A percentile compares a stretch with the other conserved stretches of the same genome.
phyloP scores from a whole-genome alignment of 2,797 vertebrate species.

The Characodon lateralis region DNA sequence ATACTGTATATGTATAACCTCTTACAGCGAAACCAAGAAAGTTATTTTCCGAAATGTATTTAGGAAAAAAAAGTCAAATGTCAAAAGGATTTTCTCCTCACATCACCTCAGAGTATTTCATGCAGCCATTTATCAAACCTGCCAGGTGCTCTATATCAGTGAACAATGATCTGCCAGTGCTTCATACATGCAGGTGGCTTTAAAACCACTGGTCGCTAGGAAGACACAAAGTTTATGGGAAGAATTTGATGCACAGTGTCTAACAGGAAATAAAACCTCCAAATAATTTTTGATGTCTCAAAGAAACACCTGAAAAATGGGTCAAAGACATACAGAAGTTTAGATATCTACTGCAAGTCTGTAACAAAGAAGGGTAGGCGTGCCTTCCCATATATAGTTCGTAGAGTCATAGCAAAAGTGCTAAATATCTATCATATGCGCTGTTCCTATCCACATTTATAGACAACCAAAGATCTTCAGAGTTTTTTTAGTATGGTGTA shows the following conservation, averaged over 20 bases:
- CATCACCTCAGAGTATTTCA: conserved; percentile 58
- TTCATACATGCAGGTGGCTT: conserved; percentile 46
- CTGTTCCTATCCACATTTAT: not conserved
- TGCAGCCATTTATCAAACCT: conserved; percentile 59
- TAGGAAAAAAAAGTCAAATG: conserved; percentile 44
- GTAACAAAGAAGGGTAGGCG: conserved; percentile 16
- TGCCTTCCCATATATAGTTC: not conserved
- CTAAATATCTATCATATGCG: not conserved
- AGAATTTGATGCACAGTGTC: conserved; percentile 21
- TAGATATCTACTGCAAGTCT: conserved; percentile 8
- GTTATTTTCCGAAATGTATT: conserved; percentile 61
- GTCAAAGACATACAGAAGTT: conserved; percentile 15
- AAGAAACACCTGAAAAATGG: not conserved
- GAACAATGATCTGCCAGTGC: conserved; percentile 39
- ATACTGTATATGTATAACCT: conserved; percentile 27
- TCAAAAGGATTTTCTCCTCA: conserved; percentile 60
- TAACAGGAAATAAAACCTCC: conserved; percentile 20
- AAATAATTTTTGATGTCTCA: conserved; percentile 1
- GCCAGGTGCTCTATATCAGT: conserved; percentile 43
- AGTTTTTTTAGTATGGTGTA: too few species aligned
- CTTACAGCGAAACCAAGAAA: conserved; percentile 18
- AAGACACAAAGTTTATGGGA: not conserved
- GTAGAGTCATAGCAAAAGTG: not conserved
- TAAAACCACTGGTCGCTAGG: conserved; percentile 13
- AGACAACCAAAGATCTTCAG: not conserved